phyloP scores from a whole-genome alignment of 2,888 invertebrate genomes.

The Leucozona laternaria region DNA sequence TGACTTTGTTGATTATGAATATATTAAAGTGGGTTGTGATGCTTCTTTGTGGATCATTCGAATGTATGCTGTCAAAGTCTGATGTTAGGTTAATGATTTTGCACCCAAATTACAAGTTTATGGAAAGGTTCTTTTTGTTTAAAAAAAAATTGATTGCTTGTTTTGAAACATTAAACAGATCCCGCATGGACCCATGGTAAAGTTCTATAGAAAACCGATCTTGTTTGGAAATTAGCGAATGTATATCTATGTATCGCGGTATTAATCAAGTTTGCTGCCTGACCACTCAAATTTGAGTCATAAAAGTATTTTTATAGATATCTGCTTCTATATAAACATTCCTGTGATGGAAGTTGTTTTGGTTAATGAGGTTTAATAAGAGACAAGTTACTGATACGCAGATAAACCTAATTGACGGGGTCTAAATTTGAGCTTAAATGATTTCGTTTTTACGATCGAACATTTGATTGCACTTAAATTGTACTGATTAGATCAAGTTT shows the following conservation, averaged over 20 bases:
- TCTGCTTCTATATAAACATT: slow-evolving; percentile 34
- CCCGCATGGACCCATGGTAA: not conserved
- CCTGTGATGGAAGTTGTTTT: slow-evolving; percentile 48
- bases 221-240: slow-evolving; percentile 61
- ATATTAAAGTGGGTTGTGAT: slow-evolving; percentile 47
- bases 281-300: slow-evolving; percentile 58
- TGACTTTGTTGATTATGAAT: slow-evolving; percentile 50
- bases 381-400: slow-evolving; percentile 29
- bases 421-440: not conserved
- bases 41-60: slow-evolving; percentile 50
- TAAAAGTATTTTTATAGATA: slow-evolving; percentile 44
- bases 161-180: not conserved
- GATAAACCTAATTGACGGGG: not conserved
- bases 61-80: slow-evolving; percentile 53
- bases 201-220: not conserved
- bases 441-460: slow-evolving; percentile 7
- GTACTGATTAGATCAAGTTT: not conserved
- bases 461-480: not conserved
- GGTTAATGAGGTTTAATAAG: slow-evolving; percentile 45
- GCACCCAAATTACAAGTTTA: slow-evolving; percentile 68
- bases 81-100: slow-evolving; percentile 73
- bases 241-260: slow-evolving; percentile 46
- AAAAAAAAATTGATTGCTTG: not conserved
- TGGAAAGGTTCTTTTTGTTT: slow-evolving; percentile 42
- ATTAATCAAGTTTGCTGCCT: slow-evolving; percentile 57